Evolutionary conservation across 2,888 invertebrate species (phyloP), one percentile per base, ranked within the genome.

Genomic region (Brenthis ino): DNA sequence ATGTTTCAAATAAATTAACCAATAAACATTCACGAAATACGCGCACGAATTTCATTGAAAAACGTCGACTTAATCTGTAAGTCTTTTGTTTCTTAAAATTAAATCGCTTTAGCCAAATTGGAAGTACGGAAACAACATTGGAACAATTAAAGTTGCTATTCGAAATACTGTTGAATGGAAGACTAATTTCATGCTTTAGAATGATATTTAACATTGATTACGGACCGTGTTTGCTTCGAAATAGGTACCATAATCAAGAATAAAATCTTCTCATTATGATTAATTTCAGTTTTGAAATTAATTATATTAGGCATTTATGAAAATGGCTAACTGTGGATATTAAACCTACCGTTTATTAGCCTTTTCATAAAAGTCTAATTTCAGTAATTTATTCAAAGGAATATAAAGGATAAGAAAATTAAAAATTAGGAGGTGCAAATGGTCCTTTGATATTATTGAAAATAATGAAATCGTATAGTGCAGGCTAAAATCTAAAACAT

Each of bases 61-160:
- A 85, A 84, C 81, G 77, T 77, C 76, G 76, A 77, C 82, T 82
- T 85, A 85, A 85, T 84, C 82, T 75, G 75, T n/a, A n/a, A n/a
- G 74, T 68, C 85, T 80, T 85, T 90, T 90, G 89, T 91, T 86
- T 87, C 74, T 76, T 72, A 74, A 87, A 89, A 89, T 91, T 84
- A 87, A 89, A 87, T 85, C 83, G 82, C 83, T 82, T 85, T 84
- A 79, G 77, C 80, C 70, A 83, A 88, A 90, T 87, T 86, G 86
- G 80, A 85, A 83, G 80, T 79, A 77, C 77, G 76, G 73, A 74
- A 72, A 77, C 73, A 75, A 74, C 77, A 74, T 72, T 61, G 66
- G 69, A 76, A 75, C 78, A 75, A 77, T 77, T 73, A 73, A 69
- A 70, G 72, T 67, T 68, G 68, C 24, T 65, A 65, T 65, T 69